These are phyloP conservation scores for Otolemur crassicaudatus DNA, from an alignment of 2,797 vertebrate species.

Conservation along the genomic window DNA sequence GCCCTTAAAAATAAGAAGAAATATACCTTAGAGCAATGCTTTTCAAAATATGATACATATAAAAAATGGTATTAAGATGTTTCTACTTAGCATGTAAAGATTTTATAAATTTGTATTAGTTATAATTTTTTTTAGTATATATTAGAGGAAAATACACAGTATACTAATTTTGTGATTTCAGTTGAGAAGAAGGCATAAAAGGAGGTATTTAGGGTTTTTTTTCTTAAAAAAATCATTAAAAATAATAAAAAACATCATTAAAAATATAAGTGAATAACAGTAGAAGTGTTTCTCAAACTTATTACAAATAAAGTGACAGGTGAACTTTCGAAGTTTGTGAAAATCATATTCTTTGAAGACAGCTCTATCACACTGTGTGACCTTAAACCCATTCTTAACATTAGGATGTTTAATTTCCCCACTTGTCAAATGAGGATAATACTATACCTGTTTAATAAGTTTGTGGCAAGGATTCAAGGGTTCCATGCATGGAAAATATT, in stretches of 20 bases:
- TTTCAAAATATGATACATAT: background rate
- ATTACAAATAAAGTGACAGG: background rate
- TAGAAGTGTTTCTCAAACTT: background rate
- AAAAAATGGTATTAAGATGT: background rate
- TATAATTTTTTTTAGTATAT: background rate
- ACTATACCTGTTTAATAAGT: slow-evolving; percentile 13
- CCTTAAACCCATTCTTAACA: slow-evolving; percentile 7
- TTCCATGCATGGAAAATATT: slow-evolving; percentile 63
- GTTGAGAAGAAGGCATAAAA: background rate
- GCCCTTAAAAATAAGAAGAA: slow-evolving; percentile 30
- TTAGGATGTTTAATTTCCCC: slow-evolving; percentile 11
- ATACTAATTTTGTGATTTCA: background rate
- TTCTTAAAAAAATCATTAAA: background rate
- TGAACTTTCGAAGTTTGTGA: background rate
- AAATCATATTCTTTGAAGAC: background rate
- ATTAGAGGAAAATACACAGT: background rate
- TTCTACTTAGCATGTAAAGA: background rate
- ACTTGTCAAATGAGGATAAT: background rate
- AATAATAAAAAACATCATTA: background rate
- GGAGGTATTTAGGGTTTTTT: background rate
- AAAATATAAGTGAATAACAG: background rate
- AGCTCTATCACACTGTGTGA: background rate
- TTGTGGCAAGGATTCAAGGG: slow-evolving; percentile 42
- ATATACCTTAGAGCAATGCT: background rate
- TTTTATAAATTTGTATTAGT: background rate